Evolutionary conservation across 1,140 invertebrate species (phyloP).

Genomic region (Drosophila novamexicana): DNA sequence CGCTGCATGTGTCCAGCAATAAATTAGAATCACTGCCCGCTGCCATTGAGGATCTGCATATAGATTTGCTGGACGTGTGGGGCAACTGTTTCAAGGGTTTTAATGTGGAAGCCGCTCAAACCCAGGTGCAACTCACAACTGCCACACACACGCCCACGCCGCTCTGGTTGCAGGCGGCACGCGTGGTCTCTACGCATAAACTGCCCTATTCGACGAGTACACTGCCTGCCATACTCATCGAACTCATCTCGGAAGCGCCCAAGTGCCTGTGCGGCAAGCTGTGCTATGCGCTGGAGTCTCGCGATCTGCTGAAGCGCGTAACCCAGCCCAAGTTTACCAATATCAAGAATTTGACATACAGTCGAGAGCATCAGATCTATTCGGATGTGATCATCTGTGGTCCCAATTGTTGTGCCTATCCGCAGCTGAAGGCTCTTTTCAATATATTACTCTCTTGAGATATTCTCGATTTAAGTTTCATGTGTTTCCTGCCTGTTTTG

Average conservation of each 20-base stretch:
- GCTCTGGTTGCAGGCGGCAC: constrained; percentile 67
- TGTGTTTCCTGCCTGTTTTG: neutral
- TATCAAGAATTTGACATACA: constrained; percentile 75
- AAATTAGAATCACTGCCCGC: constrained; percentile 85
- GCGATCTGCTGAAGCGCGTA: constrained; percentile 56
- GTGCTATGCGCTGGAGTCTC: constrained; percentile 56
- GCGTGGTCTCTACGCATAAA: constrained; percentile 54
- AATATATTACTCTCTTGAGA: constrained; percentile 25
- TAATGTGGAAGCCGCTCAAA: constrained; percentile 48
- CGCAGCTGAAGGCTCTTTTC: constrained; percentile 34
- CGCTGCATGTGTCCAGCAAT: constrained; percentile 85
- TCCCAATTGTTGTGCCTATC: constrained; percentile 40
- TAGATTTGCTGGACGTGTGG: constrained; percentile 77
- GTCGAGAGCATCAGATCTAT: constrained; percentile 79
- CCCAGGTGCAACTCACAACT: constrained; percentile 2
- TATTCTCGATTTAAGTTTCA: neutral
- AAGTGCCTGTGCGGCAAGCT: constrained; percentile 74
- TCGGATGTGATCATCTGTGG: constrained; percentile 74
- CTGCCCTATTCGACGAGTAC: constrained; percentile 51
- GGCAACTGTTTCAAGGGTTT: constrained; percentile 71
- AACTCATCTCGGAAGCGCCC: constrained; percentile 72
- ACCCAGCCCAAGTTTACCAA: constrained; percentile 66
- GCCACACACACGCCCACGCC: constrained; percentile 26
- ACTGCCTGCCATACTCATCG: constrained; percentile 70
- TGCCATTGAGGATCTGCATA: constrained; percentile 62